phyloP scores from a whole-genome alignment of 2,797 vertebrate species.

The Psittacula derbiana region DNA sequence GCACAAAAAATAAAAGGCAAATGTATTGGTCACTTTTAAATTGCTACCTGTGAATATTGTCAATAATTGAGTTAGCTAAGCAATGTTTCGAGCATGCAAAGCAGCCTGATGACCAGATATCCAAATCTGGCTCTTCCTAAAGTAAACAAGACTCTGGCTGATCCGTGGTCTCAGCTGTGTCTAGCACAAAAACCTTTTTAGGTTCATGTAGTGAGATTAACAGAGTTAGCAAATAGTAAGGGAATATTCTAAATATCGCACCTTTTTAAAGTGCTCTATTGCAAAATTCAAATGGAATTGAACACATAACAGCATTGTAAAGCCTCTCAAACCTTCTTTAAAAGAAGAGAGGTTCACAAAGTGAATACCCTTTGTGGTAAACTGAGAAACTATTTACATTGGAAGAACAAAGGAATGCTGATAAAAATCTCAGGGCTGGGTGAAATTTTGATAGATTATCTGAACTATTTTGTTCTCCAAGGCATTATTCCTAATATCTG shows the following conservation, averaged over 20 bases:
- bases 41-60: neutral
- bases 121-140: slow-evolving; percentile 34
- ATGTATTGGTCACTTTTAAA: neutral
- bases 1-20: neutral
- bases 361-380: neutral
- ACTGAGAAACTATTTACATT: neutral
- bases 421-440: neutral
- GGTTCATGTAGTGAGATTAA: neutral
- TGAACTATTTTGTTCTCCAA: neutral
- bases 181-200: slow-evolving; percentile 11
- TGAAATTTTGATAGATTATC: neutral
- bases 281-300: neutral
- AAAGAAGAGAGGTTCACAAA: neutral
- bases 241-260: neutral
- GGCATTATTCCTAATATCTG: neutral
- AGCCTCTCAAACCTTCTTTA: slow-evolving; percentile 8
- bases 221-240: neutral
- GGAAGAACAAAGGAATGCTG: neutral
- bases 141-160: slow-evolving; percentile 12
- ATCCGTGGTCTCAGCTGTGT: neutral
- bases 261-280: neutral
- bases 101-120: neutral
- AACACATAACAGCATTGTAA: neutral
- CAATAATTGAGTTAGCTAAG: neutral
- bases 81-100: slow-evolving; percentile 40